Conservation (phyloP, 2,888 invertebrate genomes). For the Patella caerulea region DNA sequence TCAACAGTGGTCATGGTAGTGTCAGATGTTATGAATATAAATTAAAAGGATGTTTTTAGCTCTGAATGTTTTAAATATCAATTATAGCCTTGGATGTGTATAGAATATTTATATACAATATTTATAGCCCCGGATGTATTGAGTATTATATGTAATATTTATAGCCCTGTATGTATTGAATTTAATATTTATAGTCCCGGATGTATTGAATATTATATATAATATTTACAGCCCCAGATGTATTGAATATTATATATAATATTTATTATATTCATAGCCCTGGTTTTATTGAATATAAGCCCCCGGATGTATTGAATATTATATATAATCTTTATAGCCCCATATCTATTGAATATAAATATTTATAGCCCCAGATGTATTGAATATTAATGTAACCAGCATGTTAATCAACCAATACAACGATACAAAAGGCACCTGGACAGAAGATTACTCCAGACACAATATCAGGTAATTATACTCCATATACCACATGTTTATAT, state of each 20-base stretch:
- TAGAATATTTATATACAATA: too few species aligned
- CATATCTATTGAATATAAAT: conserved; percentile 1
- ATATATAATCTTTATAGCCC: neutral
- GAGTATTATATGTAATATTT: neutral
- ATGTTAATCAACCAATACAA: conserved; percentile 87
- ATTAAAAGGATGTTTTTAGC: too few species aligned
- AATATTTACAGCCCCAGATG: neutral
- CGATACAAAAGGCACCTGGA: conserved; percentile 84
- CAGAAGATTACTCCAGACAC: conserved; percentile 73
- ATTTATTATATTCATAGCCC: neutral
- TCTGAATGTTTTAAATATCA: too few species aligned
- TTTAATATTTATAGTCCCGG: conserved; percentile 74
- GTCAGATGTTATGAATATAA: too few species aligned
- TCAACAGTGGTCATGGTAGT: too few species aligned
- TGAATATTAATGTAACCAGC: conserved; percentile 91
- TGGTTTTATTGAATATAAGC: neutral
- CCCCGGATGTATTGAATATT: too few species aligned
- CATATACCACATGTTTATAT: too few species aligned
- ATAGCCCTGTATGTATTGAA: neutral
- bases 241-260: neutral
- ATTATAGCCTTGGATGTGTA: too few species aligned
- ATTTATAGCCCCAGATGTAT: conserved; percentile 77
- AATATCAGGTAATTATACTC: conserved; percentile 1
- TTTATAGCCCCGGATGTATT: neutral
- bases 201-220: conserved; percentile 82